Conservation (phyloP, 2,113 vertebrate species). For the Lutjanus erythropterus region DNA sequence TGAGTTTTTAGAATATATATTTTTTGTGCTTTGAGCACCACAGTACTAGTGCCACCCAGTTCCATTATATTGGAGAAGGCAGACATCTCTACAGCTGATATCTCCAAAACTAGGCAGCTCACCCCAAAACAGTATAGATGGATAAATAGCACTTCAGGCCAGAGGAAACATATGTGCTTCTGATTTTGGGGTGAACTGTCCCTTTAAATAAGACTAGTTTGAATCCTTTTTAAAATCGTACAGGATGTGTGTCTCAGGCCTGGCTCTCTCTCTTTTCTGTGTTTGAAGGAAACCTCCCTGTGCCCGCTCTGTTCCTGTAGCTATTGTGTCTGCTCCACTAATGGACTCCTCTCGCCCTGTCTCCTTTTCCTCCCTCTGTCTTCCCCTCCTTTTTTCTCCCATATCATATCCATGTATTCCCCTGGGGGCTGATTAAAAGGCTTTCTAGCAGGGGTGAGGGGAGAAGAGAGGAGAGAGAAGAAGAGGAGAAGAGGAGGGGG, state of each 20-base stretch:
- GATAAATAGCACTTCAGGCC: no score
- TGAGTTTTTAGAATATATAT: no score
- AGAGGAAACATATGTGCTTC: no score
- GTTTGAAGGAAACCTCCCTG: slow-evolving; percentile 39
- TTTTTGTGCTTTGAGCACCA: no score
- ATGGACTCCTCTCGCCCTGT: slow-evolving; percentile 79
- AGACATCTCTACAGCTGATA: no score
- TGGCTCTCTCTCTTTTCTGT: slow-evolving; percentile 22
- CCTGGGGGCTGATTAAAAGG: slow-evolving; percentile 82
- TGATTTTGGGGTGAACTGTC: no score
- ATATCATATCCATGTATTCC: slow-evolving; percentile 82
- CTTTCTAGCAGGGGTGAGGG: slow-evolving; percentile 72
- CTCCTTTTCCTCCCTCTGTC: slow-evolving; percentile 66
- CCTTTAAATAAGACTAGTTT: no score
- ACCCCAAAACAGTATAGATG: no score
- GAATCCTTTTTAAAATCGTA: no score
- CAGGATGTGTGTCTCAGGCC: slow-evolving; percentile 43
- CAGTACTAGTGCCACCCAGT: no score
- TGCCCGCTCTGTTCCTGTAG: slow-evolving; percentile 55
- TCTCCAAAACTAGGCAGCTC: no score
- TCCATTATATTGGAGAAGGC: no score
- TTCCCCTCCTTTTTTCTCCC: slow-evolving; percentile 64
- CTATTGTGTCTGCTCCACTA: slow-evolving; percentile 83
- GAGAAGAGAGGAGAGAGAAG: slow-evolving; percentile 47
- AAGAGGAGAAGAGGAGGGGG: slow-evolving; percentile 1